phyloP scores from a whole-genome alignment of 2,888 invertebrate species.

The Eilema caniola region DNA sequence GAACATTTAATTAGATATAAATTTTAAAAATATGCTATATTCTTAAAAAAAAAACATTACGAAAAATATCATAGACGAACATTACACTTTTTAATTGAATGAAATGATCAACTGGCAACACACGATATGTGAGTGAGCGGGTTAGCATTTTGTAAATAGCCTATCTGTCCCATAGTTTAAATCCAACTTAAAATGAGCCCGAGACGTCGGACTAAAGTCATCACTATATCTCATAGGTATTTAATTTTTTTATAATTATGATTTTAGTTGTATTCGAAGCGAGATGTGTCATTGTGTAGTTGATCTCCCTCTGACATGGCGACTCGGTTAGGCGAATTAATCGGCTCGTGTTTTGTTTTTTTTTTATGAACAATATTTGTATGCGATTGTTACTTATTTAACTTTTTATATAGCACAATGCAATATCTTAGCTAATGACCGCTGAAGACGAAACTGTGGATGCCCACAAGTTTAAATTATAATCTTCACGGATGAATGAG shows the following conservation, averaged over 20 bases:
- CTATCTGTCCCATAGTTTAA: conserved; percentile 82
- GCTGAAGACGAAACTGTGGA: neutral
- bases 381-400: neutral
- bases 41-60: conserved; percentile 38
- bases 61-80: conserved; percentile 42
- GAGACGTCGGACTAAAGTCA: conserved; percentile 76
- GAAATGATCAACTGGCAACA: conserved; percentile 62
- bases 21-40: conserved; percentile 49
- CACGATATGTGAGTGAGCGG: conserved; percentile 74
- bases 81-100: conserved; percentile 28
- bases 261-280: conserved; percentile 71
- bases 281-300: conserved; percentile 77
- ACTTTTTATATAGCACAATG: neutral
- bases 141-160: conserved; percentile 85
- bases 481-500: neutral
- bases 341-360: conserved; percentile 16
- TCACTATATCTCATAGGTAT: conserved; percentile 86
- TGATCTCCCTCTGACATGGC: conserved; percentile 68
- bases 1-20: conserved; percentile 66
- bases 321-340: conserved; percentile 51
- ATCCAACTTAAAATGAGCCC: conserved; percentile 77
- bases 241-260: conserved; percentile 83
- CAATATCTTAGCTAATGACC: neutral
- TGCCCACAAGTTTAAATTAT: too few species aligned
- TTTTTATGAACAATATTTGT: neutral